Evolutionary conservation across 2,113 vertebrate species (phyloP).

Genomic region (Dromaius novaehollandiae): DNA sequence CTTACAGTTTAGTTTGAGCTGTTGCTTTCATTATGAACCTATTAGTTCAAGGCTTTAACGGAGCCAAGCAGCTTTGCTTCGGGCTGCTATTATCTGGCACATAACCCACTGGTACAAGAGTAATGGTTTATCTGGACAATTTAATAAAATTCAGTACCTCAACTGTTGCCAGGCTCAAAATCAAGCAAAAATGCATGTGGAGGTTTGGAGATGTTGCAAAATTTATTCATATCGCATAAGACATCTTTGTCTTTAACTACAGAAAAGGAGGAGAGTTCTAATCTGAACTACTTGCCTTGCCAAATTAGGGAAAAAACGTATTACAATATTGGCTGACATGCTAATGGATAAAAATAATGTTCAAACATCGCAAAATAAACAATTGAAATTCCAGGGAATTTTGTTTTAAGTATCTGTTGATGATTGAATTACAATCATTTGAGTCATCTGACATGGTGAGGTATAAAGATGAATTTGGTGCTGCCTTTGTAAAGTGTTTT

Average conservation of each 20-base stretch:
- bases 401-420: background rate
- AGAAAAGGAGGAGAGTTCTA: background rate
- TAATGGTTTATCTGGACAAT: background rate
- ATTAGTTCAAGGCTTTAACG: background rate
- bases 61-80: background rate
- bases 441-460: background rate
- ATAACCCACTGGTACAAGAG: background rate
- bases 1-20: background rate
- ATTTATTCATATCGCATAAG: background rate
- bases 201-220: background rate
- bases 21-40: conserved; percentile 11
- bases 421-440: background rate
- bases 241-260: background rate
- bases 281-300: background rate
- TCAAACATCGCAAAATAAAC: background rate
- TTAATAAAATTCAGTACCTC: conserved; percentile 1
- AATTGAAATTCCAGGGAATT: background rate
- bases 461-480: background rate
- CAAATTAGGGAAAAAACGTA: background rate
- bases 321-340: background rate
- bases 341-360: background rate
- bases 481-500: background rate
- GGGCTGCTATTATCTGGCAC: background rate
- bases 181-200: background rate
- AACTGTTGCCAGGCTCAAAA: background rate